Base-by-base conservation (phyloP, 2,797 vertebrate species). In the Lutjanus argentimaculatus region DNA sequence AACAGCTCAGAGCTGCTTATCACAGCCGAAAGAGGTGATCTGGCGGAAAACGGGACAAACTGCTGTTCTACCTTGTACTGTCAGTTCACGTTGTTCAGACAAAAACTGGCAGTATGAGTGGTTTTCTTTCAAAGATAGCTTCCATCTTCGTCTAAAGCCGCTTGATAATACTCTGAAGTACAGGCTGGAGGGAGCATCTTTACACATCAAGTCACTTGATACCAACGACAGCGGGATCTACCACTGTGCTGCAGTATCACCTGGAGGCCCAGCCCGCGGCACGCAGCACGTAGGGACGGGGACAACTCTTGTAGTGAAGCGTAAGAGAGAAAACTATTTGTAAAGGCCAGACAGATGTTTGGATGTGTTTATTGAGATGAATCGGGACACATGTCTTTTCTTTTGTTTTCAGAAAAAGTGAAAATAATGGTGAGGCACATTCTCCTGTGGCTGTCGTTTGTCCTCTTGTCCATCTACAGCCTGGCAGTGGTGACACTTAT, bases 211-310 rank as follows among this genome's bases (percentile, higher is more conserved):
- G 0, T 74, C 82, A 15, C 76, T 95, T 30, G n/a, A 79, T 1
- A 6, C 0, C 1, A 84, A 84, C 0, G 95, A 96, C 88, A 94
- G 91, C 1, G 96, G 95, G 21, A 83, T 95, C 55, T 96, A 96
- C 80, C 53, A 92, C 86, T 96, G 96, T 77, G 94, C 91, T 0
- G 80, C 55, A 6, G 17, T 10, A 7, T 11, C 36, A 3, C 0
- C 0, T 1, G 12, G 3, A 8, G 0, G 0, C 6, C 0, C 15
- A 0, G 6, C 1, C 1, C 8, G 1, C 0, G 67, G 74, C 1
- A 15, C 8, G 6, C 93, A 90, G 48, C 8, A 73, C 21, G 86
- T 96, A 1, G 95, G 89, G 19, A 1, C 0, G 4, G 95, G 94
- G 2, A 94, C 90, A 1, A 83, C 66, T 42, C 90, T 96, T 8